Conservation (phyloP, 2,888 invertebrate species). For the Euphydryas editha region DNA sequence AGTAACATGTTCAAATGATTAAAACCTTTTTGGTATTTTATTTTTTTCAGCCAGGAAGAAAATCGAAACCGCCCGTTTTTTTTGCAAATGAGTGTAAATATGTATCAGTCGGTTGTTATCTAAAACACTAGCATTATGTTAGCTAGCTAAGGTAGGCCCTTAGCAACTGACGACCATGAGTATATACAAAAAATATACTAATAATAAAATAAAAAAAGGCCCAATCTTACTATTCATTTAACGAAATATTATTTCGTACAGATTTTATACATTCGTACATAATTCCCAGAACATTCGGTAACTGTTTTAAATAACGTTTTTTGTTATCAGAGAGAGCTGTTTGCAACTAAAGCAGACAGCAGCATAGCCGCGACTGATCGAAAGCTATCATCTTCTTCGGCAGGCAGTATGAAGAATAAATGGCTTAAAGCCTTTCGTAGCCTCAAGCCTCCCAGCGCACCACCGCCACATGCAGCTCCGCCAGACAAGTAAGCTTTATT, state of each 20-base stretch:
- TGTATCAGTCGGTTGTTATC: too few species aligned
- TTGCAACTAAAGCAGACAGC: conserved; percentile 89
- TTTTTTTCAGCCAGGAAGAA: too few species aligned
- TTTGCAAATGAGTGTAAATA: too few species aligned
- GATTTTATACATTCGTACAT: conserved; percentile 36
- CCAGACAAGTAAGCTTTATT: conserved; percentile 71
- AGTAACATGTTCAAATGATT: too few species aligned
- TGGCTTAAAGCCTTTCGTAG: conserved; percentile 99
- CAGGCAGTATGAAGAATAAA: conserved; percentile 97
- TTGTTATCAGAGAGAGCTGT: conserved; percentile 91
- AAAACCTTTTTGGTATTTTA: too few species aligned
- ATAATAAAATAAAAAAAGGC: conserved; percentile 8
- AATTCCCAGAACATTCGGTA: conserved; percentile 22
- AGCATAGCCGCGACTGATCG: conserved; percentile 88
- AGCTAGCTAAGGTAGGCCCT: too few species aligned
- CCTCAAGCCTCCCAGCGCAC: conserved; percentile 91
- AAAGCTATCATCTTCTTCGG: conserved; percentile 93
- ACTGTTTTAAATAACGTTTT: conserved; percentile 32
- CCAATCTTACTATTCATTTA: conserved; percentile 24
- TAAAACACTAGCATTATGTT: too few species aligned
- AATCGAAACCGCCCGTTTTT: too few species aligned
- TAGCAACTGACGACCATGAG: too few species aligned
- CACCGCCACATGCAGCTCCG: conserved; percentile 74
- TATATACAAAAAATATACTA: not conserved
- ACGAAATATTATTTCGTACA: conserved; percentile 15